phyloP scores from a whole-genome alignment of 1,140 invertebrate genomes.

The Hyposmocoma kahamanoa region DNA sequence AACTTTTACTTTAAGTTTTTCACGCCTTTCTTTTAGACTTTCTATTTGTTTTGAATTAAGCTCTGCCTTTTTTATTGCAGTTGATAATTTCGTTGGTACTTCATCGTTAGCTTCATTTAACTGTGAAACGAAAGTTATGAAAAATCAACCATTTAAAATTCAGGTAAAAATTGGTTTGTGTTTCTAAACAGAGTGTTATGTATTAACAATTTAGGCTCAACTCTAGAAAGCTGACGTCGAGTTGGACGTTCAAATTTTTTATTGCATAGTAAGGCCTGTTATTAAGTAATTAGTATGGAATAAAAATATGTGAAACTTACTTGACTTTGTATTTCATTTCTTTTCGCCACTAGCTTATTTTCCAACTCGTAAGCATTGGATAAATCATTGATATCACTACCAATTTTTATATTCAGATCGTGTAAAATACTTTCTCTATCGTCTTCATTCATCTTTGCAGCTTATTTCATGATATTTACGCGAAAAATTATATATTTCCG shows the following conservation, averaged over 20 bases:
- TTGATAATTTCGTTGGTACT: constrained; percentile 53
- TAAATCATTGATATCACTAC: constrained; percentile 48
- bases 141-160: background rate
- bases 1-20: constrained; percentile 38
- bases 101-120: constrained; percentile 51
- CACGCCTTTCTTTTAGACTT: constrained; percentile 45
- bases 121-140: constrained; percentile 21
- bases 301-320: constrained; percentile 29
- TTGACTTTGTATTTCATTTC: constrained; percentile 34
- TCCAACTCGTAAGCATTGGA: constrained; percentile 31
- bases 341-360: constrained; percentile 35
- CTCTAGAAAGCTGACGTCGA: background rate
- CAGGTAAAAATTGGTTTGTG: too few relatives aligned
- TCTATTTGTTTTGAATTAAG: constrained; percentile 50
- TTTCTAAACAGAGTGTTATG: too few relatives aligned
- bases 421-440: constrained; percentile 41
- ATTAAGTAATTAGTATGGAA: background rate
- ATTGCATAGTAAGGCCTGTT: background rate
- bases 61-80: constrained; percentile 58
- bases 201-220: background rate
- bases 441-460: constrained; percentile 35
- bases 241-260: background rate
- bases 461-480: too few relatives aligned
- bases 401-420: constrained; percentile 47
- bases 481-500: too few relatives aligned